These are phyloP conservation scores for Latheticus oryzae DNA, from an alignment of 2,888 invertebrate genomes.

Conservation along the genomic window DNA sequence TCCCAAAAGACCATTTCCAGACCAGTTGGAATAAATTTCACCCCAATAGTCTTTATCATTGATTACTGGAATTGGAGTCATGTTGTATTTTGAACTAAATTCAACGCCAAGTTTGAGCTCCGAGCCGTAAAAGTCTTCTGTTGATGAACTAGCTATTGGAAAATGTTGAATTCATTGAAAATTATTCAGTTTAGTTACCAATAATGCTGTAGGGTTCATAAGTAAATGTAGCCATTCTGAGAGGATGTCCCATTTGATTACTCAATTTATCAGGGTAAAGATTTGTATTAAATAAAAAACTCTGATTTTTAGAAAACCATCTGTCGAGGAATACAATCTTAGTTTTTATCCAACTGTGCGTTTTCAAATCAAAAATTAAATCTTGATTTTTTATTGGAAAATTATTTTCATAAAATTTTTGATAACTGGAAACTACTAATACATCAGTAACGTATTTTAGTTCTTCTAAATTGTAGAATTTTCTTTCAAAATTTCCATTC, in stretches of 20 bases:
- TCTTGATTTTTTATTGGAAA: neutral
- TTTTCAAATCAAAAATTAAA: constrained; percentile 18
- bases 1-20: constrained; percentile 73
- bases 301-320: constrained; percentile 32
- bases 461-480: constrained; percentile 27
- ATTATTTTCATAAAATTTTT: too few species aligned
- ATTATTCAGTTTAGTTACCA: constrained; percentile 41
- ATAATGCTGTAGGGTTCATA: constrained; percentile 70
- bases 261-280: constrained; percentile 54
- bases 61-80: constrained; percentile 60
- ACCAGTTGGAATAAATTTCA: constrained; percentile 71
- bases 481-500: constrained; percentile 7
- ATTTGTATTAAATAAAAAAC: constrained; percentile 43
- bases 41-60: constrained; percentile 75
- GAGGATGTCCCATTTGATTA: constrained; percentile 52
- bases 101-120: constrained; percentile 67
- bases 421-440: too few species aligned
- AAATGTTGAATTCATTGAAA: neutral
- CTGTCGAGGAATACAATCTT: constrained; percentile 14
- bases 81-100: constrained; percentile 66
- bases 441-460: constrained; percentile 32
- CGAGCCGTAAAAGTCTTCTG: constrained; percentile 67
- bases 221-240: constrained; percentile 69
- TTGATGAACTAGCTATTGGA: too few species aligned
- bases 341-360: too few species aligned